Percentiles rank a stretch among this genome's conserved stretches.
Evolutionary conservation across 2,113 vertebrate species (phyloP).

Genomic region (Actenoides hombroni): DNA sequence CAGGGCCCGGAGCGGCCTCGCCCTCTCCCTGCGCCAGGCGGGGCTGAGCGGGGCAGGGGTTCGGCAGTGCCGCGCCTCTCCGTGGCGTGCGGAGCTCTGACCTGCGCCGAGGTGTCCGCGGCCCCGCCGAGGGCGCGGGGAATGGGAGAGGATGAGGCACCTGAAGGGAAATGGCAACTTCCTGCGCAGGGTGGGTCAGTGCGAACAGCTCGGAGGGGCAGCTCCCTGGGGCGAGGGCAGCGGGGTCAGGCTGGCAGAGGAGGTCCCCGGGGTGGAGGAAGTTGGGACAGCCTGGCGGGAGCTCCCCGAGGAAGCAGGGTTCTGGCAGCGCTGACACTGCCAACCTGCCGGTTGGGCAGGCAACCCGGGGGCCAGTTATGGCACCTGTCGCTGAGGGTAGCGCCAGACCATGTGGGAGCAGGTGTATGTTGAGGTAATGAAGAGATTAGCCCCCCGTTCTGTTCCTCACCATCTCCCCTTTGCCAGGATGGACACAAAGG

Average conservation of each 20-base stretch:
- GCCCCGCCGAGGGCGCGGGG: background rate
- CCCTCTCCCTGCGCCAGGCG: background rate
- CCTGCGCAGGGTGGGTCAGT: background rate
- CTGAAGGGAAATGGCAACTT: background rate
- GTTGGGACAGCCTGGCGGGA: too few relatives aligned
- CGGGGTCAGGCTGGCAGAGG: background rate
- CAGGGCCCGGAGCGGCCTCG: background rate
- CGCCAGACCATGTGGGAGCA: fast-evolving
- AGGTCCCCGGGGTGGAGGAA: too few relatives aligned
- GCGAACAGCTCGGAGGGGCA: background rate
- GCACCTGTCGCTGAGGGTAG: background rate
- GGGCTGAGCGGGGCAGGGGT: background rate
- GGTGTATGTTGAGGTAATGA: fast-evolving
- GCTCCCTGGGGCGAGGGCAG: too few relatives aligned
- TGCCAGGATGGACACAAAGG: fast-evolving
- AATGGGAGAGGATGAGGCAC: background rate
- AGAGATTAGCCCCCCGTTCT: fast-evolving
- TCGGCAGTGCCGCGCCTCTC: background rate
- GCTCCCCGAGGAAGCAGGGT: background rate
- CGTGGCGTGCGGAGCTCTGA: background rate
- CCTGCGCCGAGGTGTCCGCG: background rate
- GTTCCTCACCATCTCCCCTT: fast-evolving
- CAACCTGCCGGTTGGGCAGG: background rate
- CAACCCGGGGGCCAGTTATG: background rate
- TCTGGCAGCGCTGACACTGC: background rate